A percentile compares a stretch with the other conserved stretches of the same genome.
These are phyloP conservation scores for Strigops habroptila DNA, from an alignment of 2,113 vertebrate species.

Conservation along the genomic window DNA sequence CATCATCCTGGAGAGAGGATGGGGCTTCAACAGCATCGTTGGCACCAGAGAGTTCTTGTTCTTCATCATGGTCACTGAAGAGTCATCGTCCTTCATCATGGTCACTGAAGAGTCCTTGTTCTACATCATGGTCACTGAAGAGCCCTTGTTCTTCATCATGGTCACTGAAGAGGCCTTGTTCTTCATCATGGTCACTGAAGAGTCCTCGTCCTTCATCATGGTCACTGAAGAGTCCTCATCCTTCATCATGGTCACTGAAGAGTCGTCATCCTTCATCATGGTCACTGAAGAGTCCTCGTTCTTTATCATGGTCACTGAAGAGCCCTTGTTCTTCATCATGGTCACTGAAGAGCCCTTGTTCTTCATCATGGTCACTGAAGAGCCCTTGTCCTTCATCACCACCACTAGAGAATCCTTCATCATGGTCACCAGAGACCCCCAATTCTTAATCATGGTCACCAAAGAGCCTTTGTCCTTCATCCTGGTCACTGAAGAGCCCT, in stretches of 20 bases:
- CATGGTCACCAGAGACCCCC: background rate
- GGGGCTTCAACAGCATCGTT: too few relatives aligned
- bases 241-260: background rate
- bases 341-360: background rate
- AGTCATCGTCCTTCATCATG: background rate
- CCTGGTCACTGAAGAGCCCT: background rate
- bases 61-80: background rate
- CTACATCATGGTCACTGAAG: background rate
- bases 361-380: background rate
- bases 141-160: background rate
- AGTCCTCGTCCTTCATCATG: background rate
- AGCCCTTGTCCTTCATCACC: background rate
- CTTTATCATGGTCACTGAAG: background rate
- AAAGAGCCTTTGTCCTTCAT: background rate
- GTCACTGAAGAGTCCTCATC: background rate
- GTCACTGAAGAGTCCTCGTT: fast-evolving
- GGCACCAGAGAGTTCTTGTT: background rate
- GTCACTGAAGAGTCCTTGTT: too few relatives aligned
- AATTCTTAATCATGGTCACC: fast-evolving
- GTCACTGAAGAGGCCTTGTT: background rate
- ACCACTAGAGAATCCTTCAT: too few relatives aligned
- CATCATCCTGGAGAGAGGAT: too few relatives aligned
- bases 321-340: background rate
- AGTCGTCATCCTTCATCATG: background rate
- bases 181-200: background rate